Base-by-base conservation (phyloP, 2,113 vertebrate genomes). In the Chamaea fasciata region DNA sequence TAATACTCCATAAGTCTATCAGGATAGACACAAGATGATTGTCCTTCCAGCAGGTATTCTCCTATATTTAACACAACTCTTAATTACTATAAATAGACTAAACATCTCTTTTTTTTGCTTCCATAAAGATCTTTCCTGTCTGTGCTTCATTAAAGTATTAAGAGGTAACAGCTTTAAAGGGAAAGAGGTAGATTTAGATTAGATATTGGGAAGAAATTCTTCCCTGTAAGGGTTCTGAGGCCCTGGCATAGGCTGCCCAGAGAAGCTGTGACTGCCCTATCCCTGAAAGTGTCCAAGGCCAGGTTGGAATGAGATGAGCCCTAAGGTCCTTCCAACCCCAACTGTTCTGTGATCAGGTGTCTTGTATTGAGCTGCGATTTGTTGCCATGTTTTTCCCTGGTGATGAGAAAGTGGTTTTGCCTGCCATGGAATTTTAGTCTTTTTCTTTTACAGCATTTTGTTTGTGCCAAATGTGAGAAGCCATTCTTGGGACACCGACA, bases 391-490 rank as follows among this genome's bases (percentile, higher is more conserved):
- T 70, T 90, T 89, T 75, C 17, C 42, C 35, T 63, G 23, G 11
- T 39, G 35, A 39, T 78, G 13, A 33, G 46, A 69, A 53, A 77
- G 22, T 62, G 1, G 0, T 26, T 82, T 60, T 68, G n/a, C 24
- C 23, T 90, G n/a, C 50, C 9, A 44, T 31, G 24, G 35, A 81
- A 41, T 37, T 46, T 26, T 30, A 15, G 11, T 21, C 47, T 53
- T 64, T 60, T 60, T 35, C 10, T 85, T 88, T 81, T 57, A 37
- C 86, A 98, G 98, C 98, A 98, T 93, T 98, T 98, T 50, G 98
- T 98, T 93, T 98, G 98, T 47, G 98, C 98, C 94, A 98, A 98
- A 92, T 98, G 98, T 83, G 98, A 98, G 97, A 98, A 98, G 74
- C 98, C 98, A 1, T 98, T 98, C 91, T 87, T 98, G 94, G 98